A percentile compares a stretch with the other conserved stretches of the same genome.
These are phyloP conservation scores for Erynnis tages DNA, from an alignment of 2,888 invertebrate species.

Conservation along the genomic window DNA sequence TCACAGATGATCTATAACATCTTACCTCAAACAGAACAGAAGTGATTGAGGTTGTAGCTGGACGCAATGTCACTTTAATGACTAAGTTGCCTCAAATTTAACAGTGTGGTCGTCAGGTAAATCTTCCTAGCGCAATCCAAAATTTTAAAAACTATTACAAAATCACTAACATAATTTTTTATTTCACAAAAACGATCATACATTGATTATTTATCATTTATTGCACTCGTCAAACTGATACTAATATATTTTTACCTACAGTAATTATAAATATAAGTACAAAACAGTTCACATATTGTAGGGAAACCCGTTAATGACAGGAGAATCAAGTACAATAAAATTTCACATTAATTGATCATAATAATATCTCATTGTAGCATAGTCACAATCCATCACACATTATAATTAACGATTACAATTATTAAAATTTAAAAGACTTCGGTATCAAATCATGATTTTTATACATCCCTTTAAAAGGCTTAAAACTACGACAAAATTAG, in stretches of 20 bases:
- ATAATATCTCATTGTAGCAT: constrained; percentile 34
- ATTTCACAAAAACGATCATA: neutral
- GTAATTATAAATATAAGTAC: constrained; percentile 12
- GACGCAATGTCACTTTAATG: too few species aligned
- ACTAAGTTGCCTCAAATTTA: too few species aligned
- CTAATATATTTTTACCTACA: neutral
- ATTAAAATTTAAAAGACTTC: constrained; percentile 7
- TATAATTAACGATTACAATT: constrained; percentile 24
- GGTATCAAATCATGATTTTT: constrained; percentile 15
- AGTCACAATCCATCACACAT: constrained; percentile 21
- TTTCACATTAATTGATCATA: constrained; percentile 29
- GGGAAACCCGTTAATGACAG: constrained; percentile 38
- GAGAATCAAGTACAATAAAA: constrained; percentile 38
- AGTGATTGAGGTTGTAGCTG: too few species aligned
- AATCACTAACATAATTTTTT: too few species aligned
- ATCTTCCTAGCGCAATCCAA: too few species aligned
- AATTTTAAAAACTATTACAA: too few species aligned
- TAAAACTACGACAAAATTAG: constrained; percentile 13
- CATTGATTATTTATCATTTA: neutral
- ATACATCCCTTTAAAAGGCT: constrained; percentile 22
- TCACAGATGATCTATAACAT: too few species aligned
- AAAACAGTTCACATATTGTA: constrained; percentile 21
- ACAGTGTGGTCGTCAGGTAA: too few species aligned
- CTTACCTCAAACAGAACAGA: too few species aligned
- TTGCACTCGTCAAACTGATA: neutral